Conservation (phyloP, 2,797 vertebrate genomes). For the Coccyzus lansbergi region DNA sequence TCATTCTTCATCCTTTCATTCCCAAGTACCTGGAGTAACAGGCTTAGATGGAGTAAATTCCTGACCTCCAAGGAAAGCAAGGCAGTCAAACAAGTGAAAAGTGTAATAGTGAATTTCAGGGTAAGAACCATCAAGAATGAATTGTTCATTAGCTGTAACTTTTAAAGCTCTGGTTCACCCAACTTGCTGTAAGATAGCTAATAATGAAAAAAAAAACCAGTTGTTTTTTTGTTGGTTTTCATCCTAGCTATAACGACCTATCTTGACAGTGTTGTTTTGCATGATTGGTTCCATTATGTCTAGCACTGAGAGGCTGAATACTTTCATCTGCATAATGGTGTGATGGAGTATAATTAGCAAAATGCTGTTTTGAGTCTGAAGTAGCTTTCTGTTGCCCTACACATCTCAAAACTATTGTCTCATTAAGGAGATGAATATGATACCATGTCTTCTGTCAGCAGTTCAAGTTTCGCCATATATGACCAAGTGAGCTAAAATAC, state of each 20-base stretch:
- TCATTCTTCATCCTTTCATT: neutral
- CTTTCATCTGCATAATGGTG: slow-evolving; percentile 40
- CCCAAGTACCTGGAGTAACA: neutral
- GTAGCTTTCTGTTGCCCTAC: slow-evolving; percentile 7
- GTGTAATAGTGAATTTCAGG: neutral
- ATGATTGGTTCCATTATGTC: slow-evolving; percentile 55
- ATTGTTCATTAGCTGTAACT: neutral
- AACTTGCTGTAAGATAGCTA: neutral
- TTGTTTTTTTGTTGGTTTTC: neutral
- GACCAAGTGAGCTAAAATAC: neutral
- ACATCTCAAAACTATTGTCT: slow-evolving; percentile 11
- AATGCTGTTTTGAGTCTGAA: slow-evolving; percentile 31
- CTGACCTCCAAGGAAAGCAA: neutral
- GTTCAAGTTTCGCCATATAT: neutral
- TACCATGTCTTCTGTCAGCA: neutral
- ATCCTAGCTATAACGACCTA: slow-evolving; percentile 1
- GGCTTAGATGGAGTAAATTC: neutral
- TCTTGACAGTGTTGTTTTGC: slow-evolving; percentile 29
- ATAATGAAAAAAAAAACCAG: neutral
- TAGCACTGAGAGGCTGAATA: slow-evolving; percentile 22
- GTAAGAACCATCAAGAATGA: neutral
- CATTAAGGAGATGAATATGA: neutral
- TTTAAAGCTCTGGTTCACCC: neutral
- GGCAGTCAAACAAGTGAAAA: neutral
- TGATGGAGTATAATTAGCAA: slow-evolving; percentile 46